Evolutionary conservation across 2,113 vertebrate species (phyloP).

Genomic region (Neoarius graeffei): DNA sequence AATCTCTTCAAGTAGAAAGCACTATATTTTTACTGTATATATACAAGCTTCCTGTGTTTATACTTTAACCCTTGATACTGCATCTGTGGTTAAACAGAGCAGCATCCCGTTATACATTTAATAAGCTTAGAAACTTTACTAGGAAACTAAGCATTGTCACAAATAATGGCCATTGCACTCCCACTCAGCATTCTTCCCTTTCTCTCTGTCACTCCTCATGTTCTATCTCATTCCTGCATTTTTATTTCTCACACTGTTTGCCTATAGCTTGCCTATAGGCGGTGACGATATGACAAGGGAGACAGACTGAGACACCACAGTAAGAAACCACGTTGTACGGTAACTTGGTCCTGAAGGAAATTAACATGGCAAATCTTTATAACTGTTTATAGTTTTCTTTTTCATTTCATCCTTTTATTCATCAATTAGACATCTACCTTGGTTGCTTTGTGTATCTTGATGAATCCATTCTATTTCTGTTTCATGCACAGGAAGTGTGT

Average conservation of each 20-base stretch:
- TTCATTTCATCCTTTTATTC: conserved; percentile 20
- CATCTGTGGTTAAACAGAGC: not conserved
- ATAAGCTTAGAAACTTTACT: conserved; percentile 5
- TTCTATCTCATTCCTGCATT: conserved; percentile 5
- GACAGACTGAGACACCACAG: conserved; percentile 3
- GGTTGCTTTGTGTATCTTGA: conserved; percentile 33
- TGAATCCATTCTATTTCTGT: conserved; percentile 44
- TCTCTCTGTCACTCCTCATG: not conserved
- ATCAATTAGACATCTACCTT: conserved; percentile 24
- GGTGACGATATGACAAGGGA: conserved; percentile 11
- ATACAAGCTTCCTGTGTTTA: not conserved
- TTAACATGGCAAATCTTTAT: not conserved
- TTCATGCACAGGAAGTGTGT: conserved; percentile 40
- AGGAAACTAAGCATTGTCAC: conserved; percentile 12
- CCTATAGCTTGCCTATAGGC: conserved; percentile 33
- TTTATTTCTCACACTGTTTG: conserved; percentile 3
- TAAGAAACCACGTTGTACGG: conserved; percentile 5
- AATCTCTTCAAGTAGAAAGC: conserved; percentile 8
- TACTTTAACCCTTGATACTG: no score
- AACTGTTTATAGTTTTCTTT: conserved; percentile 2
- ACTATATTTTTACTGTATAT: not conserved
- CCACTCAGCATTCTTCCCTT: conserved; percentile 6
- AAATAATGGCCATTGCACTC: conserved; percentile 12
- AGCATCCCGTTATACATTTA: conserved; percentile 1
- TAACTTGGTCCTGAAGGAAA: not conserved